These are phyloP conservation scores for Forbesichthys papilliferus DNA, from an alignment of 2,113 vertebrate genomes.

Conservation along the genomic window DNA sequence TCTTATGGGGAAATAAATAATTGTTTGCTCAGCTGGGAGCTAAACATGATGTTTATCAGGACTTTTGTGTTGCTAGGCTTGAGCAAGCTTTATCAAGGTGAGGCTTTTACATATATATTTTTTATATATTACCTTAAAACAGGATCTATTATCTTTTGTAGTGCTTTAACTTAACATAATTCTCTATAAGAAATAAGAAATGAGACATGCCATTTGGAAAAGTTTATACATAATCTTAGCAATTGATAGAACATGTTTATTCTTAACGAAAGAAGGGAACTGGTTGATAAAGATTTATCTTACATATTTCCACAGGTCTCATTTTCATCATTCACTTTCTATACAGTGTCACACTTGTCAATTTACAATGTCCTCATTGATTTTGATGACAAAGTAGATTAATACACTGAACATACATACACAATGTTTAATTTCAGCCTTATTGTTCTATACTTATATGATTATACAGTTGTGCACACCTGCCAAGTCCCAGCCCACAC, in stretches of 20 bases:
- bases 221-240: neutral
- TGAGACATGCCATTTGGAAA: neutral
- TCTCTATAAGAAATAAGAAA: neutral
- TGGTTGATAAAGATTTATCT: too few species aligned
- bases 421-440: neutral
- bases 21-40: neutral
- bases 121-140: neutral
- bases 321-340: too few species aligned
- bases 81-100: conserved; percentile 66
- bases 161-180: neutral
- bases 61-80: conserved; percentile 60
- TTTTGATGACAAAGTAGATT: too few species aligned
- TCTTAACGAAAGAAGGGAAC: too few species aligned
- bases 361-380: too few species aligned
- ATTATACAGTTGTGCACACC: conserved; percentile 65
- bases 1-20: conserved; percentile 9
- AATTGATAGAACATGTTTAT: neutral
- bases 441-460: neutral
- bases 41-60: conserved; percentile 48
- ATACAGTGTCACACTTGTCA: too few species aligned
- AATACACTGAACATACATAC: neutral
- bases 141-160: neutral
- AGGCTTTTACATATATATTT: conserved; percentile 24
- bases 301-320: too few species aligned
- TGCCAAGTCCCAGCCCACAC: conserved; percentile 72